Base-by-base conservation (phyloP, 1,140 invertebrate species). In the Zophobas atratus region DNA sequence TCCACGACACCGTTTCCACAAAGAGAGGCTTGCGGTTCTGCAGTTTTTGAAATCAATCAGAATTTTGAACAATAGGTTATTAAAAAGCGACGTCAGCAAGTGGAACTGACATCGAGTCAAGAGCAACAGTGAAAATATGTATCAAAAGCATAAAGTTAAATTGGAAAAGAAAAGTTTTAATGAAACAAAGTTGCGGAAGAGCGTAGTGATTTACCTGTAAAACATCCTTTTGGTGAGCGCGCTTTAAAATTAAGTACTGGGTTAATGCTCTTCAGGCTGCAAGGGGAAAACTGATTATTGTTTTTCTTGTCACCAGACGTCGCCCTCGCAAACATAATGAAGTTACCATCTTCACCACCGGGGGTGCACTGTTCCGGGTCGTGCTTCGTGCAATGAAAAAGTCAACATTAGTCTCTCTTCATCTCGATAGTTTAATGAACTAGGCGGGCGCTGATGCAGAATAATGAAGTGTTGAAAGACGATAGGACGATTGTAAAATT, bases 1-100 rank as follows among this genome's bases (percentile, higher is more conserved):
- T 99, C 98, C 1, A 98, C 96, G 1, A 99, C 97, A 33, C 97
- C 96, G 86, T 99, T 99, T 5, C 98, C 98, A 89, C 98, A 99
- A 83, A 98, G 93, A 1, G 96, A 94, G 46, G 91, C 91, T 89
- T 97, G 95, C 1, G 95, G 95, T 86, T 97, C 96, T 94, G 85
- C 1, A 78, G 80, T 6, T 56, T 0, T 5, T 38, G 6, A 39
- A n/a, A 20, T 51, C 49, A 51, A 20, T 51, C 49, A 20, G 49
- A 2, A 51, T 51, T 20, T 20, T 20, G n/a, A 51, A 20, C 49
- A 20, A 20, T 46, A 20, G n/a, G 49, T 51, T 20, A 51, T 51
- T 51, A 51, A 51, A 51, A 51, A 51, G 49, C 49, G 49, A 51
- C 3, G 49, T 51, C 8, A 34, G 35, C 6, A 63, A 63, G 34